Conservation (phyloP, 1,140 invertebrate species). For the Drosophila watanabei region DNA sequence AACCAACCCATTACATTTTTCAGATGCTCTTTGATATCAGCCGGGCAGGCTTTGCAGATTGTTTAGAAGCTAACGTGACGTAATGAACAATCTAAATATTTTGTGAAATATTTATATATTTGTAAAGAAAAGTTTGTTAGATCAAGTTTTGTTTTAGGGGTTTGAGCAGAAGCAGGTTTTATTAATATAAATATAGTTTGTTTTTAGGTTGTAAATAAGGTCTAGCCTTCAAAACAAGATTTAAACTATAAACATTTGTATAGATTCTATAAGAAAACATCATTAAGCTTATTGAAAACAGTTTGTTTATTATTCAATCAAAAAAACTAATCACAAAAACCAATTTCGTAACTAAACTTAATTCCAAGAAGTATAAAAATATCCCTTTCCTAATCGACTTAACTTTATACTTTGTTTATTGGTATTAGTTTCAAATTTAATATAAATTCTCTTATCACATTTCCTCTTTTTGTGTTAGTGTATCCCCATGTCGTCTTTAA, state of each 20-base stretch:
- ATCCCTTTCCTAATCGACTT: neutral
- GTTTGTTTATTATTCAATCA: neutral
- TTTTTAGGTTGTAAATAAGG: neutral
- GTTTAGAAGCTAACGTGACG: slow-evolving; percentile 29
- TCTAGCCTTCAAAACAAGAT: neutral
- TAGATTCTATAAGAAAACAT: neutral
- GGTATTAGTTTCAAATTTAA: neutral
- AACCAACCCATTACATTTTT: slow-evolving; percentile 19
- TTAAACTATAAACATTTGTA: neutral
- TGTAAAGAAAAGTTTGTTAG: neutral
- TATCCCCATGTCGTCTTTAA: neutral
- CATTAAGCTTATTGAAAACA: neutral
- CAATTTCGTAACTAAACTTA: neutral
- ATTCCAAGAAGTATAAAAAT: neutral
- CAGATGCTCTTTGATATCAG: slow-evolving; percentile 40
- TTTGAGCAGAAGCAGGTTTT: too few species aligned
- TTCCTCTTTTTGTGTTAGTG: neutral
- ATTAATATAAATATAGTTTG: neutral
- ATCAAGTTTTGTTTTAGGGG: too few species aligned
- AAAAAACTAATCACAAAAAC: too few species aligned
- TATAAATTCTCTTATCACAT: neutral
- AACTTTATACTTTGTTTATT: neutral
- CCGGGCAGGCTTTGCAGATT: slow-evolving; percentile 8
- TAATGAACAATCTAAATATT: slow-evolving; percentile 12
- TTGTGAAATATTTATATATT: slow-evolving; percentile 1